Base-by-base conservation (phyloP, 2,797 vertebrate species). In the Scolopax bukidnonensis region DNA sequence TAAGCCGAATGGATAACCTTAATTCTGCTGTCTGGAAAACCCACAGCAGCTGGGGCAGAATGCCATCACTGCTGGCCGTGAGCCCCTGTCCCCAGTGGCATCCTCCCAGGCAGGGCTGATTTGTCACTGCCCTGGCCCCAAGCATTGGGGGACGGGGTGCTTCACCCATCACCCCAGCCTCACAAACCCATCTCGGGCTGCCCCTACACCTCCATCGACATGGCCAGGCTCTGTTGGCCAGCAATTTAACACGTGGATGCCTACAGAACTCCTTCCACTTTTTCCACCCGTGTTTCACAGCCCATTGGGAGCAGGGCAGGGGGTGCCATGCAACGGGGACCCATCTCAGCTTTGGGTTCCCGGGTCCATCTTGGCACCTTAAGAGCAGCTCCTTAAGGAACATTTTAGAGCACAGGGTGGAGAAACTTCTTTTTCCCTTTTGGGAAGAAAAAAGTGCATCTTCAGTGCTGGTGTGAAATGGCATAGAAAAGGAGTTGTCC, bases 151-250 rank as follows among this genome's bases (percentile, higher is more conserved):
- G 1, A 56, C 0, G 0, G 24, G 41, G 4, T 53, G 15, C 25
- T 61, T 41, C 41, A 40, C 33, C 28, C 69, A 51, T 53, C 41
- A 5, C 73, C 30, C 24, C 71, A 64, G 11, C 53, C 54, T 5
- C 56, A 15, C 60, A 65, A 38, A 36, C 25, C 47, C 81, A 23
- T 0, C 43, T 15, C 18, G 60, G 30, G 9, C 56, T 71, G 57
- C 14, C 25, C 30, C 23, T 2, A 1, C 10, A 6, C 51, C 68
- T 61, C 48, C 57, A 27, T 1, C 1, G 1, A 0, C 15, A 4
- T 1, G 24, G 36, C 2, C 43, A 64, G 40, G 0, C 48, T 54
- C 50, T 63, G 30, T 25, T 3, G 28, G 65, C 38, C 43, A 68
- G 70, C 25, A 28, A 2, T 32, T 70, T 4, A 21, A 40, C 16